A percentile compares a stretch with the other conserved stretches of the same genome.
These are phyloP conservation scores for Acanthosepion pharaonis DNA, from an alignment of 2,888 invertebrate genomes.

Conservation along the genomic window DNA sequence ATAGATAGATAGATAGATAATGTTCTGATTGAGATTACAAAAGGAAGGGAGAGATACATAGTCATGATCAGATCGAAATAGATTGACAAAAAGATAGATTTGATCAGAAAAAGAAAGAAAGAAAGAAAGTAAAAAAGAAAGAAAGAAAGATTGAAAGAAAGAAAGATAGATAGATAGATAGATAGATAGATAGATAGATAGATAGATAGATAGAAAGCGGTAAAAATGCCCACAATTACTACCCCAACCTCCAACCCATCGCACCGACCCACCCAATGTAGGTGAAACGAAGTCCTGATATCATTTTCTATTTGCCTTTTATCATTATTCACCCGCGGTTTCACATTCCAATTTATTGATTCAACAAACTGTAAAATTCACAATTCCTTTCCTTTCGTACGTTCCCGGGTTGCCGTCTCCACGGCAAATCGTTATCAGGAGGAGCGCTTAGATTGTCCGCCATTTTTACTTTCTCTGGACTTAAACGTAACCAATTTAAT, in stretches of 20 bases:
- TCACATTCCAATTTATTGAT: constrained; percentile 33
- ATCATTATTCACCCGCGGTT: neutral
- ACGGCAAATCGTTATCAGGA: too few species aligned
- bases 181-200: too few species aligned
- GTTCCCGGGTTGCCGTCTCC: neutral
- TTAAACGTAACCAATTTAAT: neutral
- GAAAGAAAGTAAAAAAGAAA: neutral
- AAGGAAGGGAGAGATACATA: neutral
- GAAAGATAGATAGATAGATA: too few species aligned
- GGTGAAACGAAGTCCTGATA: neutral
- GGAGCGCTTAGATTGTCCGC: neutral
- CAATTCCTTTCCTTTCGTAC: neutral
- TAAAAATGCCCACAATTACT: neutral
- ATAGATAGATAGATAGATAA: neutral
- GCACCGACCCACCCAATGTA: too few species aligned
- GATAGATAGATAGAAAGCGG: neutral
- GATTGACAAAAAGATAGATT: neutral
- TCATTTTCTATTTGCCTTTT: neutral
- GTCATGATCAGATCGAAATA: neutral
- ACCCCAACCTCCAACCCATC: neutral
- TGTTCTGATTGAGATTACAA: neutral
- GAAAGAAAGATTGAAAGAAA: too few species aligned
- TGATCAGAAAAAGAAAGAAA: neutral
- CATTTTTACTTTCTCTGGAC: neutral
- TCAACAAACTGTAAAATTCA: constrained; percentile 33